A percentile compares a stretch with the other conserved stretches of the same genome.
Conservation (phyloP, 1,140 invertebrate species). For the Drosophila nikananu region DNA sequence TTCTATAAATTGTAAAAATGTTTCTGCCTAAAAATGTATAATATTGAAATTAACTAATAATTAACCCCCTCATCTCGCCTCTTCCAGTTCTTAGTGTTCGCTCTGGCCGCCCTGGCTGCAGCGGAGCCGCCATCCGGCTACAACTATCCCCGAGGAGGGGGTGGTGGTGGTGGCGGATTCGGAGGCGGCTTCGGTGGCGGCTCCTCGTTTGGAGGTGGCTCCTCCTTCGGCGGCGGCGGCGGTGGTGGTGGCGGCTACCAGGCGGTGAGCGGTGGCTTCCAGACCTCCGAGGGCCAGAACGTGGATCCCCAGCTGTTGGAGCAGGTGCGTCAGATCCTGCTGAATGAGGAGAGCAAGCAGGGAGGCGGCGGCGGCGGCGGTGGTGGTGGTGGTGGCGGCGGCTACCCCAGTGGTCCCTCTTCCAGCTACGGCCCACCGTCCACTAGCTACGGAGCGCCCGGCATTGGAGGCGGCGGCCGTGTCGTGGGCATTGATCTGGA, state of each 20-base stretch:
- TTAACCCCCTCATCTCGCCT: constrained; percentile 18
- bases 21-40: too few relatives aligned
- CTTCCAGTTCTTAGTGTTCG: constrained; percentile 89
- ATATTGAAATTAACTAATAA: constrained; percentile 15
- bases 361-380: constrained; percentile 81
- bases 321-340: constrained; percentile 92
- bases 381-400: constrained; percentile 85
- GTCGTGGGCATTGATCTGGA: constrained; percentile 89
- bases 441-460: constrained; percentile 87
- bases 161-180: constrained; percentile 85
- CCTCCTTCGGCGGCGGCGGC: constrained; percentile 60
- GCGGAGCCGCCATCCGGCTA: constrained; percentile 89
- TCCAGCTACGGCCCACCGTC: constrained; percentile 87
- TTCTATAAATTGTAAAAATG: too few relatives aligned
- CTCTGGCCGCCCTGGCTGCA: constrained; percentile 87
- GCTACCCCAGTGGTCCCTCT: constrained; percentile 82
- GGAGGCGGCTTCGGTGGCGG: constrained; percentile 83
- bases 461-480: constrained; percentile 87
- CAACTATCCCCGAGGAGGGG: constrained; percentile 88
- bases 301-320: constrained; percentile 92
- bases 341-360: constrained; percentile 91
- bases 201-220: constrained; percentile 85
- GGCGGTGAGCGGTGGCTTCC: constrained; percentile 90
- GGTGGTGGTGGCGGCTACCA: constrained; percentile 90
- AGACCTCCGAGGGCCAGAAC: constrained; percentile 91